Evolutionary conservation across 2,888 invertebrate species (phyloP).

Genomic region (Synanthedon andrenaeformis): DNA sequence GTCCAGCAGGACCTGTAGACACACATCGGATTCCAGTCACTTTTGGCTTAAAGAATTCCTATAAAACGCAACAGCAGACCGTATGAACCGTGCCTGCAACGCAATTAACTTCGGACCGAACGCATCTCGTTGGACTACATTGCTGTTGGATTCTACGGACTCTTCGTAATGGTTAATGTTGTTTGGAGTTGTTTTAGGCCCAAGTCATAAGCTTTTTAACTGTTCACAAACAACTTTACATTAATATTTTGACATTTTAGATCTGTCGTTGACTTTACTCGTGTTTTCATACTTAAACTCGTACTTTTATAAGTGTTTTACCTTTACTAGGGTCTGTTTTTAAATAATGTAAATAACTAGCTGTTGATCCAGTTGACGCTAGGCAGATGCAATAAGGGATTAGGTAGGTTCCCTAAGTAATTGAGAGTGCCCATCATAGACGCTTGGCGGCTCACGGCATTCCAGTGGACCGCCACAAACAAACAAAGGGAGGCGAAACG

Average conservation of each 20-base stretch:
- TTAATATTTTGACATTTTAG: background rate
- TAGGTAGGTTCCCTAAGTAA: too few relatives aligned
- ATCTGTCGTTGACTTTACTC: too few relatives aligned
- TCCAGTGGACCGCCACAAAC: too few relatives aligned
- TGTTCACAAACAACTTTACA: background rate
- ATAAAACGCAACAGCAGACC: background rate
- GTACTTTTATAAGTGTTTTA: too few relatives aligned
- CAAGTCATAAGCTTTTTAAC: background rate
- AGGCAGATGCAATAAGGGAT: too few relatives aligned
- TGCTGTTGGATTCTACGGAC: slow-evolving; percentile 1
- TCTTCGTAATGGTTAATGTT: background rate
- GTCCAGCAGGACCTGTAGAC: background rate
- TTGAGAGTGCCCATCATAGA: too few relatives aligned
- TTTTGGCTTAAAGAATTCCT: background rate
- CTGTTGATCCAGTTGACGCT: too few relatives aligned
- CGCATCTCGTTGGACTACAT: slow-evolving; percentile 8
- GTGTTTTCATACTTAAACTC: too few relatives aligned
- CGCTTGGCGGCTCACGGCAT: too few relatives aligned
- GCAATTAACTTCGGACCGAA: slow-evolving; percentile 4
- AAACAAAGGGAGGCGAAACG: too few relatives aligned
- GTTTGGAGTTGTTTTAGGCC: background rate
- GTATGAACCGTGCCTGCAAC: slow-evolving; percentile 1
- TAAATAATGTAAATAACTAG: too few relatives aligned
- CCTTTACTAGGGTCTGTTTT: too few relatives aligned
- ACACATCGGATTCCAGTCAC: background rate